These are phyloP conservation scores for Coregonus clupeaformis DNA, from an alignment of 2,113 vertebrate species.

Conservation along the genomic window DNA sequence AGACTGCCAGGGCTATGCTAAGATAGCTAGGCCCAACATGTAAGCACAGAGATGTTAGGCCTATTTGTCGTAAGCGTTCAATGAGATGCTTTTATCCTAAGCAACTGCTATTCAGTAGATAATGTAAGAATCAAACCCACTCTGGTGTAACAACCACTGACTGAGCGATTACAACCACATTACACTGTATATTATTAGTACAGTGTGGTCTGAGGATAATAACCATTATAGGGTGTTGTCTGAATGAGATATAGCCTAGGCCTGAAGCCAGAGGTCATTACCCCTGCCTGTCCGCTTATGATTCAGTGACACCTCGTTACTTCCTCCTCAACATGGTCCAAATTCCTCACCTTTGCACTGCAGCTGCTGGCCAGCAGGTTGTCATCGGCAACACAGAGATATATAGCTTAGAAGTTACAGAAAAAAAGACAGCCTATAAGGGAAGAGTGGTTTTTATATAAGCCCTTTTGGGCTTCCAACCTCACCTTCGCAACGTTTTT, in stretches of 20 bases:
- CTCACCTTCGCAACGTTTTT: too few relatives aligned
- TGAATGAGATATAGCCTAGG: background rate
- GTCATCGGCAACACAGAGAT: background rate
- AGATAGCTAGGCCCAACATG: background rate
- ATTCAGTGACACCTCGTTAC: background rate
- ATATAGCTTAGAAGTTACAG: too few relatives aligned
- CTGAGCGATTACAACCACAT: too few relatives aligned
- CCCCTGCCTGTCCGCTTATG: background rate
- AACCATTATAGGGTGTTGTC: background rate
- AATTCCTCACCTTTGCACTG: conserved; percentile 3
- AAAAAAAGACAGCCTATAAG: too few relatives aligned
- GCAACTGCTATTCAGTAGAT: background rate
- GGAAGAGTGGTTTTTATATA: too few relatives aligned
- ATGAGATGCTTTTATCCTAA: background rate
- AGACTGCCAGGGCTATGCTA: conserved; percentile 2
- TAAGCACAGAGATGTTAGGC: background rate
- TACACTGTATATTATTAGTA: too few relatives aligned
- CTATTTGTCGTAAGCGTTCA: background rate
- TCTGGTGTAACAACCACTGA: too few relatives aligned
- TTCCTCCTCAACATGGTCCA: conserved; percentile 1
- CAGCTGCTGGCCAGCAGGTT: background rate
- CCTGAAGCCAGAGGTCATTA: background rate
- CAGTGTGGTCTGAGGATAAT: too few relatives aligned
- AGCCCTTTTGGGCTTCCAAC: too few relatives aligned
- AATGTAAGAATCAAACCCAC: background rate